Evolutionary conservation across 2,113 vertebrate species (phyloP).

Genomic region (Syngnathus scovelli): DNA sequence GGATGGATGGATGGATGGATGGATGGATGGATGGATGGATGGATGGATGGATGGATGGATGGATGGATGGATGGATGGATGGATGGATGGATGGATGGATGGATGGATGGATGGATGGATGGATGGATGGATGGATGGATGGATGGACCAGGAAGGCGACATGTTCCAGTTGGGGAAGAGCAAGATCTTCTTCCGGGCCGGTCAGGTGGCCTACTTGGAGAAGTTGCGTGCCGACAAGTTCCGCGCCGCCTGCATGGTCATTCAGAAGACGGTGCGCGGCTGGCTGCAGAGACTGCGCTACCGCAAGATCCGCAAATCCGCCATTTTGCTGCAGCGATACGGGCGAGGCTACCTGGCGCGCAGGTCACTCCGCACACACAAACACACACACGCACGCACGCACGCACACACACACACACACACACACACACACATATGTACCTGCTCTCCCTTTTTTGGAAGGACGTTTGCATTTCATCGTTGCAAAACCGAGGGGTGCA

Average conservation of each 20-base stretch:
- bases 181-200: conserved; percentile 98
- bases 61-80: too few relatives aligned
- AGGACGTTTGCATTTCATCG: too few relatives aligned
- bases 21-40: too few relatives aligned
- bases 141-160: conserved; percentile 79
- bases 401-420: too few relatives aligned
- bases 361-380: conserved; percentile 67
- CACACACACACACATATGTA: too few relatives aligned
- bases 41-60: too few relatives aligned
- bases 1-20: background rate
- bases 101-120: background rate
- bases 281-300: conserved; percentile 86
- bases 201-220: conserved; percentile 96
- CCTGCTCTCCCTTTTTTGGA: too few relatives aligned
- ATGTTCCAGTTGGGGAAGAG: conserved; percentile 94
- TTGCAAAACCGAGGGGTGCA: too few relatives aligned
- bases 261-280: conserved; percentile 91
- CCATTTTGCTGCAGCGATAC: conserved; percentile 76
- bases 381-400: too few relatives aligned
- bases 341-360: conserved; percentile 80
- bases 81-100: too few relatives aligned
- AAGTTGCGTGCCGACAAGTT: conserved; percentile 88
- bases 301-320: conserved; percentile 66
- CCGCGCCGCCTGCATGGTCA: conserved; percentile 86
- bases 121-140: background rate